Percentiles rank a stretch among this genome's conserved stretches.
Evolutionary conservation across 1,140 invertebrate genomes (phyloP).

Genomic region (Sycophila sp.): DNA sequence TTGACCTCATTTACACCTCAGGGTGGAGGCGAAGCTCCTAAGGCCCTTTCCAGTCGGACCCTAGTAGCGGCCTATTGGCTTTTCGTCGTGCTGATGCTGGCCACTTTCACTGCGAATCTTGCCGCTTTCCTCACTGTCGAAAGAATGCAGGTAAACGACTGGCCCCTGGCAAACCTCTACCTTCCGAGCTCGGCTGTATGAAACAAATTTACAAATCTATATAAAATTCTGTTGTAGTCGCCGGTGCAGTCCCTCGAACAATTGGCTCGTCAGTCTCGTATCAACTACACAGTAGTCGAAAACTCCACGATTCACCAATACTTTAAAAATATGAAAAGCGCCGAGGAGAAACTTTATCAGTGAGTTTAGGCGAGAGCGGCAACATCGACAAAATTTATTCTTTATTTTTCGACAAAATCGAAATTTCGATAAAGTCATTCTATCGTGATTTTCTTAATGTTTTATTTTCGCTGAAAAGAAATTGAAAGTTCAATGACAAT

Average conservation of each 20-base stretch:
- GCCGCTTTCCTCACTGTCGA: conserved; percentile 97
- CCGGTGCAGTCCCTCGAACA: conserved; percentile 90
- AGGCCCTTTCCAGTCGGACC: conserved; percentile 83
- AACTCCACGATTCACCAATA: conserved; percentile 84
- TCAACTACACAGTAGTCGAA: conserved; percentile 91
- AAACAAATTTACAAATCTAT: neutral
- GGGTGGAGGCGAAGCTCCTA: conserved; percentile 87
- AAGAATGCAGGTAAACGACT: conserved; percentile 82
- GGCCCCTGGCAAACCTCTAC: neutral
- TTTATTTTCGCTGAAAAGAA: too few relatives aligned
- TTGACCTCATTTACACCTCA: conserved; percentile 92
- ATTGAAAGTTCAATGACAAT: too few relatives aligned
- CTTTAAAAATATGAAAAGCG: conserved; percentile 92
- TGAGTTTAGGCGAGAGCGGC: too few relatives aligned
- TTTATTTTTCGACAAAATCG: too few relatives aligned
- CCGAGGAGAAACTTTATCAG: conserved; percentile 88
- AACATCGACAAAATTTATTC: too few relatives aligned
- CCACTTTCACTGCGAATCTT: conserved; percentile 96
- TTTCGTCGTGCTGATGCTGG: conserved; percentile 91
- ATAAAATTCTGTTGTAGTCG: conserved; percentile 67
- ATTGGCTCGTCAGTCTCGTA: conserved; percentile 84
- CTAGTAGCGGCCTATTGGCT: conserved; percentile 93
- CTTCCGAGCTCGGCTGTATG: neutral
- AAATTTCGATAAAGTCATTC: too few relatives aligned
- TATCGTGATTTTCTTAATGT: too few relatives aligned